Evolutionary conservation across 2,113 vertebrate species (phyloP), one percentile per base, ranked within the genome.

Genomic region (Erpornis zantholeuca): DNA sequence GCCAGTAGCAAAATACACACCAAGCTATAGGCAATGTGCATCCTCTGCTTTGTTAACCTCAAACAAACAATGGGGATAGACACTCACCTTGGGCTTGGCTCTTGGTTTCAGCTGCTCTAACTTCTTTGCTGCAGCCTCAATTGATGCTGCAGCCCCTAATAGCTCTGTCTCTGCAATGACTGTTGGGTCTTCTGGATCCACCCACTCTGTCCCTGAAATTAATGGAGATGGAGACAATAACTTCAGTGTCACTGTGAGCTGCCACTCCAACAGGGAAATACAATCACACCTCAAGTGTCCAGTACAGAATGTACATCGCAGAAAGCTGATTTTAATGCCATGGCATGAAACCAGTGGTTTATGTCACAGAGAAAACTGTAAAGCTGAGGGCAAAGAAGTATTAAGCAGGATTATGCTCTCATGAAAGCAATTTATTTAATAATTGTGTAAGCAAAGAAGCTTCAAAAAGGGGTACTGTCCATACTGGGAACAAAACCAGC

Each of bases 71-170:
- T 2, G 53, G 63, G 35, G 50, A 42, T 2, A 20, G 65, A 94
- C 57, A 97, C 98, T 98, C 95, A 99, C 99, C 99, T 99, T 99
- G 35, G 99, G 99, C 89, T 99, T 99, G 95, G 99, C 99, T 98
- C 99, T 98, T 49, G 99, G 99, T 95, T 99, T 99, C 94, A 99
- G 98, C 94, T 99, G 99, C 97, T 99, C 99, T 82, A 99, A 97
- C 98, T 99, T 99, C 98, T 99, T 99, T 88, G 99, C 99, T 45
- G 99, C 99, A 42, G 99, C 99, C 97, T 99, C 99, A 82, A 99
- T 99, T 78, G 99, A 99, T 4, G 99, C 99, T 22, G 99, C 99
- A 22, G 99, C 99, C 86, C 99, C 99, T 84, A 99, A 97, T 3
- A 99, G 98, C 97, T 99, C 99, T 2, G 99, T 99, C 97, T 99